phyloP scores from a whole-genome alignment of 2,888 invertebrate genomes.

The Argynnis bischoffii region DNA sequence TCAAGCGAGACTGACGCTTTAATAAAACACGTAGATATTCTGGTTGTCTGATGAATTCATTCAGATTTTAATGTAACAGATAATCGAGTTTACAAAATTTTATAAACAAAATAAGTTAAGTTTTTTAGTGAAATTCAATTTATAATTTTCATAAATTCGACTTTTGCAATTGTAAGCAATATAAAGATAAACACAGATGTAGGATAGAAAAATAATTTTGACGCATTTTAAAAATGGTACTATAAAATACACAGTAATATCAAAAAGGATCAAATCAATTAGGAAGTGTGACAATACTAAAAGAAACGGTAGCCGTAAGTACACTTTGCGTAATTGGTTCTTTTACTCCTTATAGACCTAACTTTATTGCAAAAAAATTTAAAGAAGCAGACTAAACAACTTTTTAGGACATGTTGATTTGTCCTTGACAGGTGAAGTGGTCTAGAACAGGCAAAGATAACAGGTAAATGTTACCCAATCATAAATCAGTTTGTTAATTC shows the following conservation, averaged over 20 bases:
- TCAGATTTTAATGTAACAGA: conserved; percentile 10
- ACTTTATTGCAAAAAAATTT: not conserved
- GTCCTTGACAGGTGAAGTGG: conserved; percentile 10
- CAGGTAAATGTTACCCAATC: not conserved
- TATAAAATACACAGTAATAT: no score
- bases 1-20: conserved; percentile 28
- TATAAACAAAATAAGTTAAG: not conserved
- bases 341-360: not conserved
- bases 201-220: no score
- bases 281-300: no score
- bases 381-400: not conserved
- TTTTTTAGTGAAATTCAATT: not conserved
- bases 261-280: no score
- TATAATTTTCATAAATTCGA: not conserved
- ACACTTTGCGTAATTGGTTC: no score
- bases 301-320: no score
- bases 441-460: not conserved
- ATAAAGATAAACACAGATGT: no score
- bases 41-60: conserved; percentile 21
- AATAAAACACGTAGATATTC: conserved; percentile 32
- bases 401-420: conserved; percentile 7
- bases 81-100: conserved; percentile 1
- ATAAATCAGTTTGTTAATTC: conserved; percentile 2
- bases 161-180: no score
- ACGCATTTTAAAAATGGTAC: no score